Evolutionary conservation across 2,113 vertebrate species (phyloP).

Genomic region (Oryzias curvinotus): DNA sequence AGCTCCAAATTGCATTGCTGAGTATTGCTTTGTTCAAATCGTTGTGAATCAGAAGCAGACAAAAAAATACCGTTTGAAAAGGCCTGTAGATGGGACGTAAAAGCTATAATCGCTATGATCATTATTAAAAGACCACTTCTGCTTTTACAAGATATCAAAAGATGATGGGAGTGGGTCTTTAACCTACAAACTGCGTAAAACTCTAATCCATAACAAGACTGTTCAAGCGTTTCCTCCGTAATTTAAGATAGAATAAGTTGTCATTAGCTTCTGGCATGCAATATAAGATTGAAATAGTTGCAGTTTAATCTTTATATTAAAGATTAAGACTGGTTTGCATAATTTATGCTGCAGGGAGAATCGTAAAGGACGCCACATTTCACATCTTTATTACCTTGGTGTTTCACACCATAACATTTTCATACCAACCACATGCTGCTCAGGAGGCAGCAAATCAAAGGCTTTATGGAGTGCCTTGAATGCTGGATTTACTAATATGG

Average conservation of each 20-base stretch:
- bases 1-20: no score
- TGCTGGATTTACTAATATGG: slow-evolving; percentile 4
- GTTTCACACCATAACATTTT: slow-evolving; percentile 31
- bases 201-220: no score
- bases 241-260: no score
- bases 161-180: no score
- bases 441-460: slow-evolving; percentile 15
- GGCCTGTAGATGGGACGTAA: not conserved
- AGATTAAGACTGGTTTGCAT: not conserved
- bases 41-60: no score
- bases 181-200: no score
- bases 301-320: not conserved
- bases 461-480: not conserved
- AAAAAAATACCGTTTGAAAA: not conserved
- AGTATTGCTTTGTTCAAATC: no score
- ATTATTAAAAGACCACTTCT: not conserved
- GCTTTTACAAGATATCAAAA: no score
- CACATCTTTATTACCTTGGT: not conserved
- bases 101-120: slow-evolving; percentile 1
- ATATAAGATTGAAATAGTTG: not conserved
- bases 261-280: not conserved
- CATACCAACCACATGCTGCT: slow-evolving; percentile 4
- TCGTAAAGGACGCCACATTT: not conserved
- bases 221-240: no score
- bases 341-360: not conserved